Evolutionary conservation across 2,888 invertebrate species (phyloP), one percentile per base, ranked within the genome.

Genomic region (Archaeoteleia sp.): DNA sequence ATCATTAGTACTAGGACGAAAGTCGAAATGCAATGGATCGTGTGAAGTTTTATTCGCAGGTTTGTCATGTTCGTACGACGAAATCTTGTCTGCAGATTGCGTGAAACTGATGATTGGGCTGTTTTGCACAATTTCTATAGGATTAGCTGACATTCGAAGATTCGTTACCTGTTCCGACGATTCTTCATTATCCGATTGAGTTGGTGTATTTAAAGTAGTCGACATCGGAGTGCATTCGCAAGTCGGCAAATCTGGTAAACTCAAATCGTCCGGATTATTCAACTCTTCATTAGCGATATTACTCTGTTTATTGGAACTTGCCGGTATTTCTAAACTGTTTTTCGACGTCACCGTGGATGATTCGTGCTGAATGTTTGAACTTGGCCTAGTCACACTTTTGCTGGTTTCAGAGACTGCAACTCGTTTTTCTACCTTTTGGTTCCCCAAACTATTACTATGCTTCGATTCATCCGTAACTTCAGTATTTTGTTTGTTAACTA

Each of bases 121-220:
- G 55, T 78, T 83, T 30, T 78, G 80, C 37, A 83, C 79, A 8
- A 83, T 75, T 55, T 85, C 85, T 23, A 85, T 85, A 1, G 83
- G 83, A 73, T 84, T 83, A 1, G 81, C 73, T 0, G 77, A 70
- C 53, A 79, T 76, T 2, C 69, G 71, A 3, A 78, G 48, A 61
- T 76, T 67, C 69, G 77, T 12, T 49, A 70, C 72, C 37, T 75
- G 78, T 9, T 79, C 77, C 1, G 82, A 74, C 0, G 81, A 81
- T 35, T 85, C 84, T 49, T 85, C 85, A 25, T 78, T 84, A 27
- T 85, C 85, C 0, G 85, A 84, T 39, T 85, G 84, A 34, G 78
- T 82, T 0, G 85, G 85, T 0, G 85, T 85, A 40, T 85, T 85
- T 1, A 85, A 54, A 1, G 85, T 83, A 10, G 85, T 84, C 2